phyloP scores from a whole-genome alignment of 1,140 invertebrate genomes.

The Sinella curviseta region DNA sequence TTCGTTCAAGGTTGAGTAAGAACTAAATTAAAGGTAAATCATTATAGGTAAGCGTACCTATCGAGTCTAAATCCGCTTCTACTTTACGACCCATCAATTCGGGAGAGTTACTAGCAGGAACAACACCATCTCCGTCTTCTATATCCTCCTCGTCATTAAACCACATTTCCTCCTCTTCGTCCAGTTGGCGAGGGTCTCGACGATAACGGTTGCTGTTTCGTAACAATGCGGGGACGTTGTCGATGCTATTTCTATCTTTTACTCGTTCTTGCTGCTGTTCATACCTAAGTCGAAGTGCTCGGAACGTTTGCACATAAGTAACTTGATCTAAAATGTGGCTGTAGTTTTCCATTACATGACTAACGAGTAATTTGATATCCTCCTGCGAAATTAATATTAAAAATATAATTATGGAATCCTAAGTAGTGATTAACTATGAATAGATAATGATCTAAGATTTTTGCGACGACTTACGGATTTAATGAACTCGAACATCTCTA shows the following conservation, averaged over 20 bases:
- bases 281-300: slow-evolving; percentile 83
- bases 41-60: too few relatives aligned
- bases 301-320: slow-evolving; percentile 96
- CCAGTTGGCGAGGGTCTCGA: slow-evolving; percentile 85
- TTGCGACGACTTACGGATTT: slow-evolving; percentile 73
- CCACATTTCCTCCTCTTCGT: slow-evolving; percentile 98
- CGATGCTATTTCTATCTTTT: slow-evolving; percentile 65
- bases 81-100: slow-evolving; percentile 58
- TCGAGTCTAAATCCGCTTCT: slow-evolving; percentile 65
- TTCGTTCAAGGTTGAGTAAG: too few relatives aligned
- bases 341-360: slow-evolving; percentile 92
- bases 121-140: slow-evolving; percentile 69
- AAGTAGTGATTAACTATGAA: background rate
- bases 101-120: slow-evolving; percentile 57
- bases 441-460: background rate
- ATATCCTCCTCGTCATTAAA: slow-evolving; percentile 96
- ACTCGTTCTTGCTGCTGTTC: slow-evolving; percentile 91
- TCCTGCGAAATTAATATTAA: slow-evolving; percentile 63
- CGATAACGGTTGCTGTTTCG: slow-evolving; percentile 74
- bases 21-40: too few relatives aligned
- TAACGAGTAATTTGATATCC: slow-evolving; percentile 92
- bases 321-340: slow-evolving; percentile 89
- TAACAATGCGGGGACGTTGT: slow-evolving; percentile 71
- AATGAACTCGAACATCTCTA: slow-evolving; percentile 99
- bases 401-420: background rate